Conservation (phyloP, 2,797 vertebrate species). For the Tenualosa thibaudeaui region DNA sequence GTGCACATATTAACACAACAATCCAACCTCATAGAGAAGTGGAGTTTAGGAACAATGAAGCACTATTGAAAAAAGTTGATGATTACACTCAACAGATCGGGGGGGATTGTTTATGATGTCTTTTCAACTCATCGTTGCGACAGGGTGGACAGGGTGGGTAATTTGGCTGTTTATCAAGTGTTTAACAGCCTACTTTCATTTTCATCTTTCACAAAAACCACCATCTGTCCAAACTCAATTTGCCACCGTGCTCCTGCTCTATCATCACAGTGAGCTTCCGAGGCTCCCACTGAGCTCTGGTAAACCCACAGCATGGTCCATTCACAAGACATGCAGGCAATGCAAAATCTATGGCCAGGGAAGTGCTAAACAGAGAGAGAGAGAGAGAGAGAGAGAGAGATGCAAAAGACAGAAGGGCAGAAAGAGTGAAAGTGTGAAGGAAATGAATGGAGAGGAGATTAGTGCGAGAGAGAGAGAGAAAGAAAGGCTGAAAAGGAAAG, state of each 20-base stretch:
- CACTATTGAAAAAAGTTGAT: not conserved
- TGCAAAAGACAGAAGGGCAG: not conserved
- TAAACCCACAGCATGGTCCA: constrained; percentile 3
- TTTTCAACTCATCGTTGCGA: not conserved
- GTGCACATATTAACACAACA: not conserved
- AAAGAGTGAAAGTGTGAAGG: not conserved
- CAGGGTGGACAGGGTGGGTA: not conserved
- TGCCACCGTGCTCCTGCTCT: not conserved
- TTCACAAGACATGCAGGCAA: not conserved
- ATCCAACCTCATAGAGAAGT: not conserved
- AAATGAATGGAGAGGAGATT: not conserved
- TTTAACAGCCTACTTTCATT: constrained; percentile 3
- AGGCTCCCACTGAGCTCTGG: not conserved
- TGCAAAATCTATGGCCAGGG: not conserved
- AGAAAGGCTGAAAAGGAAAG: not conserved
- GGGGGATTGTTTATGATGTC: not conserved
- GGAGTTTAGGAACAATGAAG: not conserved
- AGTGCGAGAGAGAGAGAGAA: not conserved
- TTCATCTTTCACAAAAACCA: constrained; percentile 11
- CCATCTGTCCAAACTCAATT: constrained; percentile 26
- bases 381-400: not conserved
- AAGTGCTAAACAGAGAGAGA: not conserved
- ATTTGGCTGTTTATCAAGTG: constrained; percentile 16
- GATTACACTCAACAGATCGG: not conserved
- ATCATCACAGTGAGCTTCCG: not conserved